A percentile compares a stretch with the other conserved stretches of the same genome.
Conservation (phyloP, 1,140 invertebrate species). For the Ips typographus region DNA sequence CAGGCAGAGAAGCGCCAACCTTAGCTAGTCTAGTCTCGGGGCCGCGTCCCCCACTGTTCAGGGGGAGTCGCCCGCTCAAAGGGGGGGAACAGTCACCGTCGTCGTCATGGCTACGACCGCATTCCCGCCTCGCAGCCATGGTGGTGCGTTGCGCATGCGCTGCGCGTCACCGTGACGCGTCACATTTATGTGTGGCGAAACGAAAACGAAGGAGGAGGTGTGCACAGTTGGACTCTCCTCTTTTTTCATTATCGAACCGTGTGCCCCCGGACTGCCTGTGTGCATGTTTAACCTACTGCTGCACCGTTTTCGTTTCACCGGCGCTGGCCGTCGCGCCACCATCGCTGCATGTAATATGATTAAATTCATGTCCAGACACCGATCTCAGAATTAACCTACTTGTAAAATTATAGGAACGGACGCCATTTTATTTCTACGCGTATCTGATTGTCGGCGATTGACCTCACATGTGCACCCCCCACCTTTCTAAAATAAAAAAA, state of each 20-base stretch:
- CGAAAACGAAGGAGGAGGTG: slow-evolving; percentile 35
- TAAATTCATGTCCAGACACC: slow-evolving; percentile 5
- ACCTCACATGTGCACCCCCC: no score
- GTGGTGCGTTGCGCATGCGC: slow-evolving; percentile 50
- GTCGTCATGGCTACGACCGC: slow-evolving; percentile 55
- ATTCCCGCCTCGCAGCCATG: slow-evolving; percentile 56
- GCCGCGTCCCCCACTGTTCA: slow-evolving; percentile 7
- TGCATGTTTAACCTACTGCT: slow-evolving; percentile 26
- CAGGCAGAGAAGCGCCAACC: neutral
- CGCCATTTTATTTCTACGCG: no score
- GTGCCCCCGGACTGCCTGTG: neutral
- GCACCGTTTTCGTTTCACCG: slow-evolving; percentile 1
- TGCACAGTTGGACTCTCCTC: slow-evolving; percentile 34
- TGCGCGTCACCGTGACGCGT: slow-evolving; percentile 41
- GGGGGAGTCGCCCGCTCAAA: slow-evolving; percentile 42
- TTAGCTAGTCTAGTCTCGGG: slow-evolving; percentile 3
- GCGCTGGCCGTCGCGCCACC: slow-evolving; percentile 6
- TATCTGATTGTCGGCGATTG: no score
- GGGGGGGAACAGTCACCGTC: slow-evolving; percentile 45
- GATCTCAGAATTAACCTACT: neutral
- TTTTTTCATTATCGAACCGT: slow-evolving; percentile 32
- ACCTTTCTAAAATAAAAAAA: no score
- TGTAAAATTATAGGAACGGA: no score
- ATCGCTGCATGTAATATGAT: neutral
- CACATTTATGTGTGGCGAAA: slow-evolving; percentile 46